Evolutionary conservation across 2,888 invertebrate genomes (phyloP).

Genomic region (Macrosoma leucophasiata): DNA sequence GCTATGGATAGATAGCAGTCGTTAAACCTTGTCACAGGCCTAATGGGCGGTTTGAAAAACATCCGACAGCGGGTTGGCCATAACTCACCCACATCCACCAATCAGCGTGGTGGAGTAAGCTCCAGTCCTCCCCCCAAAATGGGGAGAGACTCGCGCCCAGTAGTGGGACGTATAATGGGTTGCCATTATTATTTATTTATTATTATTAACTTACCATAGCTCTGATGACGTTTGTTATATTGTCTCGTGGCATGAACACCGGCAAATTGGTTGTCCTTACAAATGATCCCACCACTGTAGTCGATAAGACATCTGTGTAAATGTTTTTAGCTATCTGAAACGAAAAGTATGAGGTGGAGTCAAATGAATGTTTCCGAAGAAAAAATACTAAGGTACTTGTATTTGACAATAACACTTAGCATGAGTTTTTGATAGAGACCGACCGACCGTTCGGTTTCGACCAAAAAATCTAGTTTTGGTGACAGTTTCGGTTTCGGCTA

Average conservation of each 20-base stretch:
- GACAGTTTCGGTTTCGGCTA: too few relatives aligned
- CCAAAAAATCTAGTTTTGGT: too few relatives aligned
- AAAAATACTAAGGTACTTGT: neutral
- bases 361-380: neutral
- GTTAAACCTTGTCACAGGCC: too few relatives aligned
- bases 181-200: neutral
- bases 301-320: conserved; percentile 27
- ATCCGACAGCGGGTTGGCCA: too few relatives aligned
- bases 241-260: conserved; percentile 35
- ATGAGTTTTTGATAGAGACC: too few relatives aligned
- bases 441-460: too few relatives aligned
- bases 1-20: too few relatives aligned
- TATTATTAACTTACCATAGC: conserved; percentile 35
- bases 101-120: neutral
- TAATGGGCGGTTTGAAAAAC: too few relatives aligned
- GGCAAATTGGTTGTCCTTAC: conserved; percentile 24
- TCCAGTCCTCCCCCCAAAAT: neutral
- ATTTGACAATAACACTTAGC: too few relatives aligned
- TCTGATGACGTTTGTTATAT: conserved; percentile 33
- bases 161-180: neutral
- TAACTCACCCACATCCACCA: neutral
- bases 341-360: neutral
- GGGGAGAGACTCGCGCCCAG: neutral
- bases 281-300: conserved; percentile 26
- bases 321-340: conserved; percentile 42